Conservation (phyloP, 2,888 invertebrate genomes). For the Sympetrum striolatum region DNA sequence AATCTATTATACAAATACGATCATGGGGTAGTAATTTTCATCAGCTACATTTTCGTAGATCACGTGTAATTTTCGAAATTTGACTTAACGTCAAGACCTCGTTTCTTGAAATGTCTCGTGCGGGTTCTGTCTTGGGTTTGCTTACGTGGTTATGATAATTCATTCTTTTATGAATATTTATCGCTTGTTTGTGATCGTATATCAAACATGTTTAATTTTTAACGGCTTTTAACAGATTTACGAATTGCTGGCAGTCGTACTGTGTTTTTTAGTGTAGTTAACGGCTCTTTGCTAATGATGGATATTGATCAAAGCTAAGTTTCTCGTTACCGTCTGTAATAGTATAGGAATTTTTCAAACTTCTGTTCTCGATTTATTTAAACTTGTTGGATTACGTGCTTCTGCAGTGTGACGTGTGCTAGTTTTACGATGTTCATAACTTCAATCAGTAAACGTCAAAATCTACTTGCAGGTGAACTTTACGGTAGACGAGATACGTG, state of each 20-base stretch:
- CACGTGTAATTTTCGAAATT: not conserved
- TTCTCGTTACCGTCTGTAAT: not conserved
- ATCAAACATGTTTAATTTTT: not conserved
- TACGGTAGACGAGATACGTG: constrained; percentile 99
- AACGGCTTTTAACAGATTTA: not conserved
- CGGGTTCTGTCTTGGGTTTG: constrained; percentile 18
- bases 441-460: not conserved
- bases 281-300: not conserved
- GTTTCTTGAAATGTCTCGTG: constrained; percentile 15
- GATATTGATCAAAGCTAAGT: not conserved
- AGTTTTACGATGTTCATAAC: not conserved
- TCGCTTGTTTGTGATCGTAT: not conserved
- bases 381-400: not conserved
- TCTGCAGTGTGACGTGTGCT: not conserved
- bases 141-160: not conserved
- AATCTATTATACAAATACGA: not conserved
- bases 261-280: not conserved
- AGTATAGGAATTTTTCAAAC: not conserved
- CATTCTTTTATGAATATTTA: not conserved
- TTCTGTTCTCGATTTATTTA: not conserved
- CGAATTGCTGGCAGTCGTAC: not conserved
- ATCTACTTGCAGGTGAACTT: constrained; percentile 90
- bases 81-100: constrained; percentile 19
- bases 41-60: too few species aligned
- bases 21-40: not conserved